Evolutionary conservation across 2,888 invertebrate species (phyloP).

Genomic region (Philaethria dido): DNA sequence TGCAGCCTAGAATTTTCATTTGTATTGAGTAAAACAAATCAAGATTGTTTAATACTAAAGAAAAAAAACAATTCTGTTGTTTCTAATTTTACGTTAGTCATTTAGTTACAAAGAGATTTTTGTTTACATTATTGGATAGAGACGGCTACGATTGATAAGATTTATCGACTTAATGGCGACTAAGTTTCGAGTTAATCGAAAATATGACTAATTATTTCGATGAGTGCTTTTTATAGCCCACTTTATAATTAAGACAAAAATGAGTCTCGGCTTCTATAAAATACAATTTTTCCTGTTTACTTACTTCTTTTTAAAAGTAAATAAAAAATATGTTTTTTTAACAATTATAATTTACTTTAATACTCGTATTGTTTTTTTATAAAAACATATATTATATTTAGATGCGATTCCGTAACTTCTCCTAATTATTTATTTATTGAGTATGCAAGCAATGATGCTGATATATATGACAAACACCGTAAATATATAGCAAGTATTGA

Average conservation of each 20-base stretch:
- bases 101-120: too few species aligned
- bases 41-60: background rate
- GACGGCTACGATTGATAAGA: background rate
- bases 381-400: background rate
- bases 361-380: too few species aligned
- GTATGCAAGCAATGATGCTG: background rate
- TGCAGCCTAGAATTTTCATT: background rate
- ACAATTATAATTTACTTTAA: too few species aligned
- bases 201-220: slow-evolving; percentile 3
- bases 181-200: background rate
- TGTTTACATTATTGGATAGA: too few species aligned
- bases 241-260: background rate
- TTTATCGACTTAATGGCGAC: too few species aligned
- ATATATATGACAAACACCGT: background rate
- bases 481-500: background rate
- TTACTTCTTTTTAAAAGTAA: background rate
- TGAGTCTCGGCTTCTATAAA: slow-evolving; percentile 7
- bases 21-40: background rate
- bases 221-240: background rate
- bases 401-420: too few species aligned
- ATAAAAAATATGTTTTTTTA: too few species aligned
- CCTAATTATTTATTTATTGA: background rate
- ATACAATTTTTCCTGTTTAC: slow-evolving; percentile 14
- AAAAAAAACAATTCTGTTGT: background rate
- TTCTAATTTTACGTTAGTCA: too few species aligned